Evolutionary conservation across 2,113 vertebrate genomes (phyloP).

Genomic region (Illadopsis cleaveri): DNA sequence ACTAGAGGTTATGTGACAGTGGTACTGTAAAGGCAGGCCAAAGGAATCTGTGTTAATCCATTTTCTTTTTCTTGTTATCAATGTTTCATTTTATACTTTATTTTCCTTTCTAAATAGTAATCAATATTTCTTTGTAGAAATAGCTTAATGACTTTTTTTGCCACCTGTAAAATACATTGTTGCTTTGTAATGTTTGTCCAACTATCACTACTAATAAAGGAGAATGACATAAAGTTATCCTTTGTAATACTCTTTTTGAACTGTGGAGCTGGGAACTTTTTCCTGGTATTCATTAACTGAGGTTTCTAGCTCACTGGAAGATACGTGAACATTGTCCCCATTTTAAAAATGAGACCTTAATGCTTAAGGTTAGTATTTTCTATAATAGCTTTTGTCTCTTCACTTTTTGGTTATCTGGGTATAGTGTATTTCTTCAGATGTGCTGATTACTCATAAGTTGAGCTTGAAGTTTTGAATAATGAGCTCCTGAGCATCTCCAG

Average conservation of each 20-base stretch:
- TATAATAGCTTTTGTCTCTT: constrained; percentile 8
- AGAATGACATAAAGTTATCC: background rate
- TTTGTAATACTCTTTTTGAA: background rate
- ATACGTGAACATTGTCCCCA: background rate
- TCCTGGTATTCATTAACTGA: constrained; percentile 15
- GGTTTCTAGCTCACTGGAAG: background rate
- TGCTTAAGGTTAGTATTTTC: constrained; percentile 16
- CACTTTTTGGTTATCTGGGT: background rate
- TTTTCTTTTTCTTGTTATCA: background rate
- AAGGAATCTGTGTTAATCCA: background rate
- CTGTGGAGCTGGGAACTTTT: background rate
- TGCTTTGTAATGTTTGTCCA: background rate
- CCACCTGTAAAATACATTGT: background rate
- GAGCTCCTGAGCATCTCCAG: constrained; percentile 33
- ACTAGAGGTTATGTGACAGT: background rate
- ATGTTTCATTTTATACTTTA: background rate
- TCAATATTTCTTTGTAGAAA: background rate
- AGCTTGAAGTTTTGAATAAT: constrained; percentile 49
- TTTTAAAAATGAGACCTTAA: background rate
- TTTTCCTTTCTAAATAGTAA: background rate
- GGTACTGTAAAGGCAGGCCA: background rate
- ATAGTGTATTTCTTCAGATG: constrained; percentile 8
- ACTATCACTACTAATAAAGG: background rate
- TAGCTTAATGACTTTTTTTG: background rate
- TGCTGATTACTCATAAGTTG: background rate